Evolutionary conservation across 2,113 vertebrate genomes (phyloP), one percentile per base, ranked within the genome.

Genomic region (Peromyscus maniculatus): DNA sequence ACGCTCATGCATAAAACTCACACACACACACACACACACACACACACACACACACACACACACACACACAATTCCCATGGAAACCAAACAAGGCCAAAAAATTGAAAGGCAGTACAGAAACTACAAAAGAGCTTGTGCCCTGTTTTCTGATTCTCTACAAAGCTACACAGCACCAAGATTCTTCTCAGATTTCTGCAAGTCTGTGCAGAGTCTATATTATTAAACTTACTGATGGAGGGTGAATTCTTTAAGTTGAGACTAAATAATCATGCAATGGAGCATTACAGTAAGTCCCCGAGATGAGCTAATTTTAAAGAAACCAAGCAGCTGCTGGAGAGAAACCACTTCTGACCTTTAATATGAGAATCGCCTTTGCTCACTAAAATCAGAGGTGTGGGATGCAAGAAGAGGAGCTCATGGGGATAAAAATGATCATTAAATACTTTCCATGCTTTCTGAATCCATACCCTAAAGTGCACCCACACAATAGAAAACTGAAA

Each of bases 31-130:
- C 80, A 7, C 2, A 5, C 26, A 69, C 74, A 90, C 75, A 88
- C 77, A 69, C 62, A 28, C 12, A 67, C 59, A 78, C 31, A 79
- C 78, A 89, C 52, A 78, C 39, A 78, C 62, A 64, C 52, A 21
- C 33, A 24, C 17, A 57, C 72, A 84, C 79, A 80, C 90, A 91
- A 80, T 97, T 96, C 87, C 96, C 95, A 97, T 97, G 94, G 97
- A 97, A 98, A 97, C 93, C 87, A 94, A 96, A 89, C 62, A 92
- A 94, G 96, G 67, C 79, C 49, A 62, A 36, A 95, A 52, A 88
- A 87, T 87, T 0, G 0, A 96, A 97, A 98, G 22, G n/a, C 87
- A 84, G n/a, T 36, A 15, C 52, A 55, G 49, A 91, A 96, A 82
- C 80, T 95, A 52, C 75, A 79, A 55, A 89, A 83, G 79, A 92